Conservation (phyloP, 1,140 invertebrate genomes). For the Fragariocoptes setiger region DNA sequence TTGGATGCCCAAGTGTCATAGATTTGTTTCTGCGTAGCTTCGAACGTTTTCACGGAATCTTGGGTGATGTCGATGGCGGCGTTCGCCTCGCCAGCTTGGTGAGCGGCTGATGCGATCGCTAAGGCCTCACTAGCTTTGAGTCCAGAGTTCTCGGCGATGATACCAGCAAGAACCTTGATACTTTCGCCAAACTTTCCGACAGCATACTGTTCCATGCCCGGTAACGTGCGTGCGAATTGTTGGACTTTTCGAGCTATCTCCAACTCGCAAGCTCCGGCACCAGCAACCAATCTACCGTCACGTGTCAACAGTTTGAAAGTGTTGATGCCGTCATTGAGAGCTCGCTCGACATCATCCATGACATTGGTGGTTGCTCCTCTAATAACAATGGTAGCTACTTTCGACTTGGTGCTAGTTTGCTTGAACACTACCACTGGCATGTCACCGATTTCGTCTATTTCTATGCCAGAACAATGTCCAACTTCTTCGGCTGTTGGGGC, state of each 20-base stretch:
- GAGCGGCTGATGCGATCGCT: conserved; percentile 63
- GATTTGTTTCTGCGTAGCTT: conserved; percentile 38
- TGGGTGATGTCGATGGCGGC: conserved; percentile 57
- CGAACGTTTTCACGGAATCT: conserved; percentile 27
- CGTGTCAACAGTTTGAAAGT: conserved; percentile 63
- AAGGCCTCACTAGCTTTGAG: conserved; percentile 51
- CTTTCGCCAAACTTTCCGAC: conserved; percentile 75
- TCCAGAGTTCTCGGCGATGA: conserved; percentile 75
- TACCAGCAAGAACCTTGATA: conserved; percentile 59
- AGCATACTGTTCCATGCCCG: conserved; percentile 85
- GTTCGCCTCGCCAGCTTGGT: conserved; percentile 52
- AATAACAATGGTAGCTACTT: conserved; percentile 68
- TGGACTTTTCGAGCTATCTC: conserved; percentile 58
- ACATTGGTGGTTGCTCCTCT: conserved; percentile 87
- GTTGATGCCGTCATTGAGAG: conserved; percentile 93
- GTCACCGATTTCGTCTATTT: conserved; percentile 82
- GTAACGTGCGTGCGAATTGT: conserved; percentile 54
- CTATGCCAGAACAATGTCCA: conserved; percentile 63
- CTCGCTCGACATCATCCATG: conserved; percentile 94
- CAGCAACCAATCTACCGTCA: conserved; percentile 48
- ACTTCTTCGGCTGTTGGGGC: conserved; percentile 62
- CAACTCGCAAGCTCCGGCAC: conserved; percentile 77
- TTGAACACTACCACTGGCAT: conserved; percentile 70
- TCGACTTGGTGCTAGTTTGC: conserved; percentile 31
- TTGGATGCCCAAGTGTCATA: conserved; percentile 60